A percentile compares a stretch with the other conserved stretches of the same genome.
These are phyloP conservation scores for Paguma larvata DNA, from an alignment of 2,797 vertebrate genomes.

Conservation along the genomic window DNA sequence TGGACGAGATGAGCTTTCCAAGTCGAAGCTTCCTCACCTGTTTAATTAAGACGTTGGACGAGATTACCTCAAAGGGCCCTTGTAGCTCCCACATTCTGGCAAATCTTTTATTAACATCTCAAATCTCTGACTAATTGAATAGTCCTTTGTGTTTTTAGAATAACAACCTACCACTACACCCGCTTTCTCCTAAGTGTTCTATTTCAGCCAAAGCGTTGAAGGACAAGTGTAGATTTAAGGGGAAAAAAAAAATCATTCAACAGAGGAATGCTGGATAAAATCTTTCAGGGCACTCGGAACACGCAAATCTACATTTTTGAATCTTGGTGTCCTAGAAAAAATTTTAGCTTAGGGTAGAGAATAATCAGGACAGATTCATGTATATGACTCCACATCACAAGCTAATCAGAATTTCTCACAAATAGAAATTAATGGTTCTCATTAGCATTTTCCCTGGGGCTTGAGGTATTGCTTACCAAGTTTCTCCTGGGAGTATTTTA, in stretches of 20 bases:
- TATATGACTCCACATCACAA: background rate
- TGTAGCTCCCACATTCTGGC: background rate
- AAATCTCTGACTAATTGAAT: background rate
- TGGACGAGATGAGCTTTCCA: background rate
- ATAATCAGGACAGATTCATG: background rate
- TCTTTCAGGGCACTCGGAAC: background rate
- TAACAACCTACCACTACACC: background rate
- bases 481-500: background rate
- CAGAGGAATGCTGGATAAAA: background rate
- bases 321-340: background rate
- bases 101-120: background rate
- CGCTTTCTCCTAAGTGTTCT: background rate
- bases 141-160: background rate
- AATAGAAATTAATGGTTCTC: background rate
- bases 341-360: background rate
- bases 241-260: background rate
- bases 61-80: background rate
- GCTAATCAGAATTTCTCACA: conserved; percentile 9
- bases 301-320: background rate
- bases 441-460: background rate
- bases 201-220: background rate
- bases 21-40: background rate
- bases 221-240: background rate
- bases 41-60: background rate
- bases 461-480: background rate